Conservation (phyloP, 2,113 vertebrate species). For the Tychaedon coryphoeus region DNA sequence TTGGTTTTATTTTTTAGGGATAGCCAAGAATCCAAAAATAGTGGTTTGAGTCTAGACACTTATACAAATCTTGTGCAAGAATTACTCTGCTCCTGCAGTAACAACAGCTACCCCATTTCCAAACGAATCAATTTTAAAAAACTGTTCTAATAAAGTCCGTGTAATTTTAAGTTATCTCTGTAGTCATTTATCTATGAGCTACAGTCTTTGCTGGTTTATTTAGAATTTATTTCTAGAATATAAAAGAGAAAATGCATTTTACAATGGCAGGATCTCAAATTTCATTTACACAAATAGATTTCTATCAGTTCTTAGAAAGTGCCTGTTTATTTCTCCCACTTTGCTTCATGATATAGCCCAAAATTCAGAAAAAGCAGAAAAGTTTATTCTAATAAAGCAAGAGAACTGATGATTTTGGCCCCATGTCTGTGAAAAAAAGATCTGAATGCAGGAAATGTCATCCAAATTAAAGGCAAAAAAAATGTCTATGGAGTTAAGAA, state of each 20-base stretch:
- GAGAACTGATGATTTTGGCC: conserved; percentile 24
- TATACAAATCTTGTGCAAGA: neutral
- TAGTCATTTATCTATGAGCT: neutral
- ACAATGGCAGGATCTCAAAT: neutral
- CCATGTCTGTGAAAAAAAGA: neutral
- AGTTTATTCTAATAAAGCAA: neutral
- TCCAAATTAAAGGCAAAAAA: neutral
- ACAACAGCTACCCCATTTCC: neutral
- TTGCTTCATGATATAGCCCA: neutral
- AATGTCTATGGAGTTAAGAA: neutral
- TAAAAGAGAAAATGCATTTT: conserved; percentile 4
- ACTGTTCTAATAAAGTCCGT: neutral
- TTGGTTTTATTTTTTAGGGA: neutral
- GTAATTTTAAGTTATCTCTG: neutral
- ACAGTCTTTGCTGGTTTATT: neutral
- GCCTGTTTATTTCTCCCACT: neutral
- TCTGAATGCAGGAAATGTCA: neutral
- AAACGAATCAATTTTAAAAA: neutral
- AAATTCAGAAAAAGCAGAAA: neutral
- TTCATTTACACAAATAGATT: neutral
- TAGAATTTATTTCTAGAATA: neutral
- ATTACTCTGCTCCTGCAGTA: neutral
- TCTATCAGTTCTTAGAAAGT: neutral
- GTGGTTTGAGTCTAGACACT: neutral
- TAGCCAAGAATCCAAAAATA: neutral